phyloP scores from a whole-genome alignment of 2,888 invertebrate genomes.

The Eristalis tenax region DNA sequence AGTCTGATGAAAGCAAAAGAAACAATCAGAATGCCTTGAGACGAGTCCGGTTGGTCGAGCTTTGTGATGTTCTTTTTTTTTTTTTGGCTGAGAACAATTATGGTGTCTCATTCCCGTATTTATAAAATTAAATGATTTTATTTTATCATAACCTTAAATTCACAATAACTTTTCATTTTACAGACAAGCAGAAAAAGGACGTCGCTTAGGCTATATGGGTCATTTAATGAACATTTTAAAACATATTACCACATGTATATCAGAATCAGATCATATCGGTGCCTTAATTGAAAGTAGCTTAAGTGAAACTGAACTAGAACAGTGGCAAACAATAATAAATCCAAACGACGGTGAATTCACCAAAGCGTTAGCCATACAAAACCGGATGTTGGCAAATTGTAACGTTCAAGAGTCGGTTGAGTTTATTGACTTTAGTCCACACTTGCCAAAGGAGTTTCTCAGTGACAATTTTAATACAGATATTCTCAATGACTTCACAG shows the following conservation, averaged over 20 bases:
- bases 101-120: too few relatives aligned
- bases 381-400: conserved; percentile 79
- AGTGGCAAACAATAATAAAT: conserved; percentile 80
- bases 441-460: conserved; percentile 76
- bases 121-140: not conserved
- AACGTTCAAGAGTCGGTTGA: conserved; percentile 79
- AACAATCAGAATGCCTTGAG: too few relatives aligned
- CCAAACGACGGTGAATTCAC: conserved; percentile 78
- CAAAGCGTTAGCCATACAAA: conserved; percentile 77
- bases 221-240: conserved; percentile 85
- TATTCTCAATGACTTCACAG: conserved; percentile 73
- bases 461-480: conserved; percentile 74
- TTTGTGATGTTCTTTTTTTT: too few relatives aligned
- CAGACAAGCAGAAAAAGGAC: conserved; percentile 82
- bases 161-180: conserved; percentile 13
- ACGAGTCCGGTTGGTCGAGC: too few relatives aligned
- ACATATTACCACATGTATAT: conserved; percentile 82
- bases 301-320: conserved; percentile 82
- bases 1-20: too few relatives aligned
- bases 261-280: conserved; percentile 82
- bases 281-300: conserved; percentile 83
- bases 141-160: not conserved
- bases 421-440: conserved; percentile 76
- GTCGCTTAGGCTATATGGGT: conserved; percentile 86
- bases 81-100: too few relatives aligned